phyloP scores from a whole-genome alignment of 2,113 vertebrate genomes.

The Catharus minimus region DNA sequence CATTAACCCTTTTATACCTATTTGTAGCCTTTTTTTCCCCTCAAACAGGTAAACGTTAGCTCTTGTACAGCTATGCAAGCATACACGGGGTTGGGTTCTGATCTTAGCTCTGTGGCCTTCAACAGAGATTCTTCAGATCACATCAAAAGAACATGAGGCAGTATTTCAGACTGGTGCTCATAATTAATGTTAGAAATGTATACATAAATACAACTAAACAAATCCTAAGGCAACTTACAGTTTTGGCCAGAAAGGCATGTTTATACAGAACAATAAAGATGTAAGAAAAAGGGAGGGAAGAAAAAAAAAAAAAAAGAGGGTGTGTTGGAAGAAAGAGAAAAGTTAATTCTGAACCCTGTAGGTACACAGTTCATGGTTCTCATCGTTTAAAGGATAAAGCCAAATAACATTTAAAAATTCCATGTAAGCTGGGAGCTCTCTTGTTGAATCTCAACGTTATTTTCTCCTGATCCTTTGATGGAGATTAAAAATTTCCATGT shows the following conservation, averaged over 20 bases:
- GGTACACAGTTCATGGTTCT: slow-evolving; percentile 73
- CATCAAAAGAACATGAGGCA: slow-evolving; percentile 27
- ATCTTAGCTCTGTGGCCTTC: background rate
- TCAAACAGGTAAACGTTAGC: background rate
- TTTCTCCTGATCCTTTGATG: slow-evolving; percentile 79
- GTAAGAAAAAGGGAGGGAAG: background rate
- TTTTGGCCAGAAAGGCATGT: slow-evolving; percentile 33
- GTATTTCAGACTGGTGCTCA: slow-evolving; percentile 5
- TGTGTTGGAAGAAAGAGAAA: slow-evolving; percentile 63
- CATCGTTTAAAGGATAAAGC: slow-evolving; percentile 76
- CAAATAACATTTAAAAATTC: slow-evolving; percentile 77
- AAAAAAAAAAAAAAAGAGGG: background rate
- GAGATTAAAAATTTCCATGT: slow-evolving; percentile 97
- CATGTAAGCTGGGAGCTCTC: slow-evolving; percentile 76
- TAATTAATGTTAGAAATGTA: slow-evolving; percentile 45
- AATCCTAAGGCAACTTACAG: slow-evolving; percentile 7
- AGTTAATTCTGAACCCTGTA: slow-evolving; percentile 73
- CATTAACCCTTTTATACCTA: background rate
- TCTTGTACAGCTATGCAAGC: background rate
- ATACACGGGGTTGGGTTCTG: background rate
- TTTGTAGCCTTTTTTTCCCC: background rate
- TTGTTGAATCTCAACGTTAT: slow-evolving; percentile 77
- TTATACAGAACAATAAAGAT: slow-evolving; percentile 64
- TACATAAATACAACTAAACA: slow-evolving; percentile 42
- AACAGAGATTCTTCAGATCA: slow-evolving; percentile 26